Base-by-base conservation (phyloP, 1,140 invertebrate genomes). In the Macrosteles quadrilineatus region DNA sequence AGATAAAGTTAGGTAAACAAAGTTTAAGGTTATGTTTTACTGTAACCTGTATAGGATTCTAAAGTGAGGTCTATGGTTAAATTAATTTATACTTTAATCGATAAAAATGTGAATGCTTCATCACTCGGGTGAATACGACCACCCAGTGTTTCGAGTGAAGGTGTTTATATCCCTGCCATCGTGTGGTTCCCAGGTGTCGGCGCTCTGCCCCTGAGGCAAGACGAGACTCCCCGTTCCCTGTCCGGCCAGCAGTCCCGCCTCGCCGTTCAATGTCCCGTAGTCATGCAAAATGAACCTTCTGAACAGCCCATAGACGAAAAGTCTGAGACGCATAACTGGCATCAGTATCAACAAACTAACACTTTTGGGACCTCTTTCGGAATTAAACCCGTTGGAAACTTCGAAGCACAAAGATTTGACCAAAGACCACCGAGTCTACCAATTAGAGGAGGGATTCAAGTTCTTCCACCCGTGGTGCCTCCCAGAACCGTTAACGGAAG, bases 161-260 rank as follows among this genome's bases (percentile, higher is more conserved):
- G 67, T 45, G 43, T 45, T 29, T n/a, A 27, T n/a, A n/a, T 17
- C 29, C 19, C 30, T 19, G 53, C 64, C 73, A 76, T 62, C 70
- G 71, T 77, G 75, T 76, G 76, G 74, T 77, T 75, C 72, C 74
- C 73, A 59, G 76, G 71, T 32, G 76, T 74, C 29, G 76, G 76
- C 30, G 73, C 69, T 45, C 70, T 77, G 72, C 75, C 76, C 67
- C 73, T 77, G 47, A 71, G 75, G 71, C 70, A 75, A 55, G 75
- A 76, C 69, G 66, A 67, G 59, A 31, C 66, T 32, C 29, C 68
- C 65, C 67, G 71, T 31, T 59, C 64, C 45, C 68, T 64, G 21
- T 19, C 66, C 71, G 36, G 64, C 71, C 68, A 66, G 53, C 69
- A 68, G 69, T 55, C 74, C 47, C 36, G 74, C 67, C 68, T 70